Evolutionary conservation across 2,888 invertebrate genomes (phyloP).

Genomic region (Agrenia bidenticulata): DNA sequence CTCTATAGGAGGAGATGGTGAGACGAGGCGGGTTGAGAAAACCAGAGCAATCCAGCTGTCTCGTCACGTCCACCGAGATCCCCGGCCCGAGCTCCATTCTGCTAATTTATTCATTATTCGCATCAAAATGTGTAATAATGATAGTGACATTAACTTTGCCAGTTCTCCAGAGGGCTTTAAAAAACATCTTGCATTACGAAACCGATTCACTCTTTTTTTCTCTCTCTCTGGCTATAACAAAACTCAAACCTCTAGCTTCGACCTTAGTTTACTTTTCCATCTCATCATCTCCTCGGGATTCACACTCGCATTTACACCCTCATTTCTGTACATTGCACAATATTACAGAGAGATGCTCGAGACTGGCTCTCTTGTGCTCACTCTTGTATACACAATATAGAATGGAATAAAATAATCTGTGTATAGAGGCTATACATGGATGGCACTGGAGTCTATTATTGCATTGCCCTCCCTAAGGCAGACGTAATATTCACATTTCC

Average conservation of each 20-base stretch:
- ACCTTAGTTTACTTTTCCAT: slow-evolving; percentile 9
- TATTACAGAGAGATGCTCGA: no score
- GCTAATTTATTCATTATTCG: slow-evolving; percentile 54
- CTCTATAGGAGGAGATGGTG: no score
- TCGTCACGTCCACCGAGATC: slow-evolving; percentile 51
- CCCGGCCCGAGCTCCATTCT: slow-evolving; percentile 46
- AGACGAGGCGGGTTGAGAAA: slow-evolving; percentile 13
- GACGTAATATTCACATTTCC: no score
- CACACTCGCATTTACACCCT: slow-evolving; percentile 30
- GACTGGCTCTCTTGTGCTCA: no score
- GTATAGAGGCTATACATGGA: no score
- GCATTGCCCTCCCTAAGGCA: no score
- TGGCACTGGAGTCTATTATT: no score
- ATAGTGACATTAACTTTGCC: slow-evolving; percentile 53
- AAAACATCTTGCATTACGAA: slow-evolving; percentile 52
- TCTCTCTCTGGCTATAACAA: slow-evolving; percentile 3
- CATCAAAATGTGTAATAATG: slow-evolving; percentile 54
- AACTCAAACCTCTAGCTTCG: slow-evolving; percentile 1
- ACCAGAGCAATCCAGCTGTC: slow-evolving; percentile 51
- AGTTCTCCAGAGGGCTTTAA: slow-evolving; percentile 53
- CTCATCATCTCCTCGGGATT: slow-evolving; percentile 13
- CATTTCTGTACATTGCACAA: no score
- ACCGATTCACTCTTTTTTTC: slow-evolving; percentile 33
- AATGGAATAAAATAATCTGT: no score
- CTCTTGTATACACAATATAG: no score